Evolutionary conservation across 1,140 invertebrate genomes (phyloP), one percentile per base, ranked within the genome.

Genomic region (Pissodes strobi): DNA sequence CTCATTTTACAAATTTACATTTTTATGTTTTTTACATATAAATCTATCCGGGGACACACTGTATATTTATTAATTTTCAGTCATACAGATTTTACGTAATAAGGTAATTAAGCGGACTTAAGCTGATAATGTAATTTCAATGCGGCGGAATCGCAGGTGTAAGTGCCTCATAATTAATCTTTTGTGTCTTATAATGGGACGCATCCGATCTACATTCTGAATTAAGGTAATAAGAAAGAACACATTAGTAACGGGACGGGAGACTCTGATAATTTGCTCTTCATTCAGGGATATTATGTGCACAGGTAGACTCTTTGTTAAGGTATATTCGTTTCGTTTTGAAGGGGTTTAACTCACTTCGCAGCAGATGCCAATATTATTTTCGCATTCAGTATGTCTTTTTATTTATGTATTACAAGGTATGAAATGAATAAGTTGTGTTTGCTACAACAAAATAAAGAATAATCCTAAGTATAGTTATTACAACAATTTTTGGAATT

Each of bases 91-190:
- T 57, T 8, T 21, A n/a, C 38, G 30, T 55, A 55, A 55, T 39
- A 18, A 55, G 52, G 34, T 55, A 39, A 55, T 55, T 55, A 55
- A 55, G 52, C 52, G 34, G 37, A 13, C 41, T 61, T 52, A 61
- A 61, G 17, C 45, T 39, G 58, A 61, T 61, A 61, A 49, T 58
- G 23, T 45, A 34, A 48, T 46, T 58, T 46, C 41, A 34, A 48
- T 61, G 19, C 27, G 48, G 34, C 58, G 19, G 58, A 61, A 51
- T 61, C 41, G 60, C 60, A 63, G 60, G 60, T 63, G 60, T 63
- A 63, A 63, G 51, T 63, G 60, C 6, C 17, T 38, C 51, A 23
- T 55, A 56, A 63, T 63, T 63, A 63, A 63, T 63, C 49, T 63
- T 55, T 63, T 55, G 60, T 63, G 41, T 56, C 22, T 18, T 21